Percentiles rank a stretch among this genome's conserved stretches.
These are phyloP conservation scores for Phengaris arion DNA, from an alignment of 2,888 invertebrate genomes.

Conservation along the genomic window DNA sequence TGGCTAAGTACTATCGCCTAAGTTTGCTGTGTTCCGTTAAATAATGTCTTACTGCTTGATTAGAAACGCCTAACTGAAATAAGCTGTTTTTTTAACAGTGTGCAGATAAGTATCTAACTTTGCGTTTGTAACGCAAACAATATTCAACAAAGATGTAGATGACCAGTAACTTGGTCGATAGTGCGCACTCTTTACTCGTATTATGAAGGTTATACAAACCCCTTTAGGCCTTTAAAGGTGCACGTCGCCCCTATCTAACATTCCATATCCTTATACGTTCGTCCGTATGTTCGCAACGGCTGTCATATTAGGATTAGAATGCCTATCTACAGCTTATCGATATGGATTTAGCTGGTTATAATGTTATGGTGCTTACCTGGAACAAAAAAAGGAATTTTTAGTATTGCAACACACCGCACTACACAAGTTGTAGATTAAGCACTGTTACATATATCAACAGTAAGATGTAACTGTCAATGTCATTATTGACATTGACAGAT, in stretches of 20 bases:
- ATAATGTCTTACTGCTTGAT: too few species aligned
- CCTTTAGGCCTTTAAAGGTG: neutral
- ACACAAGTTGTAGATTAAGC: neutral
- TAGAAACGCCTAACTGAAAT: too few species aligned
- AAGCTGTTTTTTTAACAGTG: too few species aligned
- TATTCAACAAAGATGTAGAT: too few species aligned
- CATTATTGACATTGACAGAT: too few species aligned
- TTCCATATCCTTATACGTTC: neutral
- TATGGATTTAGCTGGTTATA: neutral
- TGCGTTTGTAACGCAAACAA: too few species aligned
- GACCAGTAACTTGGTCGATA: too few species aligned
- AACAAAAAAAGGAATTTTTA: constrained; percentile 12
- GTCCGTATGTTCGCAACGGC: neutral
- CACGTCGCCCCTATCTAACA: neutral
- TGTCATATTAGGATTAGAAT: constrained; percentile 15
- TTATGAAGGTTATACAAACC: neutral
- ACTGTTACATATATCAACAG: too few species aligned
- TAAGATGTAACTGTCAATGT: too few species aligned
- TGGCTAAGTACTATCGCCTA: constrained; percentile 43
- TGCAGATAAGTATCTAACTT: too few species aligned
- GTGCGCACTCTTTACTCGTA: neutral
- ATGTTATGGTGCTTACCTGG: neutral
- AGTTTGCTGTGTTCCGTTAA: neutral
- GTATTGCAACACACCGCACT: constrained; percentile 5
- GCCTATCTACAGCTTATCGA: neutral